Evolutionary conservation across 1,140 invertebrate species (phyloP).

Genomic region (Chrysomallon squamiferum): DNA sequence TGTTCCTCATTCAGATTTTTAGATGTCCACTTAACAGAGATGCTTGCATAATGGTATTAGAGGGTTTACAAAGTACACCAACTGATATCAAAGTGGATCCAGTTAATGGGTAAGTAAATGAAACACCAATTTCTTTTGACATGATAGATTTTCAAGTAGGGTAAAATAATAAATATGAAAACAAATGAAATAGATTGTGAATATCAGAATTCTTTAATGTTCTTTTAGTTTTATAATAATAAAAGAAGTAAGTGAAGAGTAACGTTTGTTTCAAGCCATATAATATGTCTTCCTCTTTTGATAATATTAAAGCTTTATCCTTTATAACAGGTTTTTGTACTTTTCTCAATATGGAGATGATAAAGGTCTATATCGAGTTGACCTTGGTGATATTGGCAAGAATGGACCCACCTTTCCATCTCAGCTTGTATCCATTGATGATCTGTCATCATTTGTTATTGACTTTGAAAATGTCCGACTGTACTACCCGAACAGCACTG

Average conservation of each 20-base stretch:
- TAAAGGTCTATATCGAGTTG: conserved; percentile 78
- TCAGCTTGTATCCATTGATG: conserved; percentile 69
- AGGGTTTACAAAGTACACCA: conserved; percentile 72
- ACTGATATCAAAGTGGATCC: conserved; percentile 87
- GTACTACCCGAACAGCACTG: conserved; percentile 73
- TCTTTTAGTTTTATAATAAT: too few relatives aligned
- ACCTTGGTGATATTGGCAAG: conserved; percentile 77
- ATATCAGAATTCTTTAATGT: too few relatives aligned
- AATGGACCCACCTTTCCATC: conserved; percentile 61
- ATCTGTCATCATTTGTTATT: conserved; percentile 77
- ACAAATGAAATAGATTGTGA: too few relatives aligned
- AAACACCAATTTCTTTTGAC: too few relatives aligned
- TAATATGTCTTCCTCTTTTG: too few relatives aligned
- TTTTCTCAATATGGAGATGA: conserved; percentile 72
- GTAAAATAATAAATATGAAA: too few relatives aligned
- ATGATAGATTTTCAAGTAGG: too few relatives aligned
- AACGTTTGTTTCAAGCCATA: too few relatives aligned
- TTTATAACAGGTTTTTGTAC: conserved; percentile 75
- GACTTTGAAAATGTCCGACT: conserved; percentile 83
- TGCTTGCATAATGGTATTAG: conserved; percentile 72
- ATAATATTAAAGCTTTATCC: too few relatives aligned
- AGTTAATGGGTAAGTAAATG: conserved; percentile 78
- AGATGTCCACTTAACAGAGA: conserved; percentile 77
- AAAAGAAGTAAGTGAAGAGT: too few relatives aligned
- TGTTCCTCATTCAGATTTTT: conserved; percentile 81